phyloP scores from a whole-genome alignment of 2,113 vertebrate species.

The Cyphomyrus plagiostoma region DNA sequence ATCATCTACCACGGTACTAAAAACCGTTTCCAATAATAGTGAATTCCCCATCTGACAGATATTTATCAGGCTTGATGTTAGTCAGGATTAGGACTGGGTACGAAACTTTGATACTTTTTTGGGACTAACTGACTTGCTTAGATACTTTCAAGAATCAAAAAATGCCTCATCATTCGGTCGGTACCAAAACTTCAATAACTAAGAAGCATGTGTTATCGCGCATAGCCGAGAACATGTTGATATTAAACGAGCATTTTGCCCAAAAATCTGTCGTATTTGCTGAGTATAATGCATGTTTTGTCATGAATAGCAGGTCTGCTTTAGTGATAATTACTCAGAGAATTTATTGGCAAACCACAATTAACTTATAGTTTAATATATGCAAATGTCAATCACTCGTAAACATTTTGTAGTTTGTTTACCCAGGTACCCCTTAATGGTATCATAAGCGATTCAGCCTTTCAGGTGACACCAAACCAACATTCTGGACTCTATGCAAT shows the following conservation, averaged over 20 bases:
- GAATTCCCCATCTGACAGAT: not conserved
- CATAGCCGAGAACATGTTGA: not conserved
- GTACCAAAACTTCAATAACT: not conserved
- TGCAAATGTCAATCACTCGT: not conserved
- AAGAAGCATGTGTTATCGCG: not conserved
- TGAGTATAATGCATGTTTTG: not conserved
- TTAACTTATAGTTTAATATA: not conserved
- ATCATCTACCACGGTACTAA: not conserved
- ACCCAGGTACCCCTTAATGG: not conserved
- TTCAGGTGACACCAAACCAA: not conserved
- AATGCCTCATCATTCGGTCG: not conserved
- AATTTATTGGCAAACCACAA: not conserved
- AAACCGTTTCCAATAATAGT: not conserved
- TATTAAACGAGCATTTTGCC: not conserved
- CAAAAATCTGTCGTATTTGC: not conserved
- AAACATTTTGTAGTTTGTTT: not conserved
- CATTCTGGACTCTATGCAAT: not conserved
- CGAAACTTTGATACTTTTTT: not conserved
- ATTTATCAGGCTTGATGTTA: not conserved
- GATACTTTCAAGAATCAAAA: not conserved
- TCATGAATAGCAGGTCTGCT: not conserved
- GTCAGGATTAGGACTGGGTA: not conserved
- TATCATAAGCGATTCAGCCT: not conserved
- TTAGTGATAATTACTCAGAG: not conserved
- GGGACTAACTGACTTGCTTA: not conserved